These are phyloP conservation scores for Scrobipalpa costella DNA, from an alignment of 2,888 invertebrate genomes.

Conservation along the genomic window DNA sequence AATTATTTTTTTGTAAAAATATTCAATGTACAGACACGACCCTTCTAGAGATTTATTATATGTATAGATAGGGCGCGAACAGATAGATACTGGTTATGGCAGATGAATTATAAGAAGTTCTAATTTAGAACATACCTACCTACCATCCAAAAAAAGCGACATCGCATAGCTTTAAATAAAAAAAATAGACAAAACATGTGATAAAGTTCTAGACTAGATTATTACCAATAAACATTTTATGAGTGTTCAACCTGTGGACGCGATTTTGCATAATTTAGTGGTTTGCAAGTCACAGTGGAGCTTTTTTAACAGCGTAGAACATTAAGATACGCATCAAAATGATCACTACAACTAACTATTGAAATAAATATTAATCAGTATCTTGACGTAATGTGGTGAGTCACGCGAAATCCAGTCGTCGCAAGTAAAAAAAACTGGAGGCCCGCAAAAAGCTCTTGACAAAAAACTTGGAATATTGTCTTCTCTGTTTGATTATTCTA, in stretches of 20 bases:
- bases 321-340: constrained; percentile 29
- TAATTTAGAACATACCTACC: too few relatives aligned
- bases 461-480: neutral
- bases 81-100: too few relatives aligned
- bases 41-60: too few relatives aligned
- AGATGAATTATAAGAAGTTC: too few relatives aligned
- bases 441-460: constrained; percentile 1
- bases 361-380: constrained; percentile 38
- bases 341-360: constrained; percentile 18
- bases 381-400: constrained; percentile 41
- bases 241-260: neutral
- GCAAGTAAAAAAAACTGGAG: constrained; percentile 12
- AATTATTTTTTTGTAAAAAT: too few relatives aligned
- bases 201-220: neutral
- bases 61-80: too few relatives aligned
- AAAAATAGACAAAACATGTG: neutral
- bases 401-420: constrained; percentile 35
- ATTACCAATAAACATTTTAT: neutral
- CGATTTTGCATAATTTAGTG: neutral
- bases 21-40: too few relatives aligned
- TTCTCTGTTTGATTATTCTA: too few relatives aligned
- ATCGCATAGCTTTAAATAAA: too few relatives aligned
- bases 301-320: constrained; percentile 30
- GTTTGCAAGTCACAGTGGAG: neutral
- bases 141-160: too few relatives aligned